Percentiles rank a stretch among this genome's conserved stretches.
Evolutionary conservation across 2,888 invertebrate genomes (phyloP).

Genomic region (Phoenoteleia sp.): DNA sequence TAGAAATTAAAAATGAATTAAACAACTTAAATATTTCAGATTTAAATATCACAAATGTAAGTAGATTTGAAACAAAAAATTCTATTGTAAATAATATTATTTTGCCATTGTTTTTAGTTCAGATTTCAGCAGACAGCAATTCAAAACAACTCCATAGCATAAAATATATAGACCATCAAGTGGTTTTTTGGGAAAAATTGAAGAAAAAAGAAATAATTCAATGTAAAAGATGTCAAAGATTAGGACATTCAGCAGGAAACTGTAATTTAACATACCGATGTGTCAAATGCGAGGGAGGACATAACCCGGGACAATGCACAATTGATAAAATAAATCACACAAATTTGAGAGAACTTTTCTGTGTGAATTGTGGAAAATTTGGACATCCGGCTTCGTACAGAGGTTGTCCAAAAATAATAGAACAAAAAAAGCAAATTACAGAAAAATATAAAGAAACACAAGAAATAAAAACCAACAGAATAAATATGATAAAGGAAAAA

Average conservation of each 20-base stretch:
- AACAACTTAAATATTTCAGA: too few species aligned
- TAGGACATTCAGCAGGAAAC: conserved; percentile 60
- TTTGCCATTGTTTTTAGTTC: conserved; percentile 58
- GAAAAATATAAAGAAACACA: background rate
- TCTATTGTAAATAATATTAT: conserved; percentile 28
- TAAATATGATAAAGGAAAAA: too few species aligned
- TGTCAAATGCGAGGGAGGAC: conserved; percentile 52
- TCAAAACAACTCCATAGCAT: conserved; percentile 32
- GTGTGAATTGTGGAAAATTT: conserved; percentile 40
- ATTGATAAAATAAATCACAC: background rate
- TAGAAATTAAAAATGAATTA: too few species aligned
- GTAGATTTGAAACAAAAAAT: conserved; percentile 41
- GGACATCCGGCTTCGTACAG: conserved; percentile 67
- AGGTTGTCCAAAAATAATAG: conserved; percentile 41
- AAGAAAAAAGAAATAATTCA: conserved; percentile 56
- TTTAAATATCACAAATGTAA: too few species aligned
- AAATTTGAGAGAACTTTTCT: conserved; percentile 13
- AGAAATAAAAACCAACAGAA: background rate
- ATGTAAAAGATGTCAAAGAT: conserved; percentile 60
- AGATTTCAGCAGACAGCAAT: conserved; percentile 42
- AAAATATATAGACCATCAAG: conserved; percentile 43
- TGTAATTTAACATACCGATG: conserved; percentile 64
- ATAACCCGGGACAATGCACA: conserved; percentile 60
- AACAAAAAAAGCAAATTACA: background rate
- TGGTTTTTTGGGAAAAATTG: conserved; percentile 61